A percentile compares a stretch with the other conserved stretches of the same genome.
Conservation (phyloP, 2,888 invertebrate species). For the Odontocerum albicorne region DNA sequence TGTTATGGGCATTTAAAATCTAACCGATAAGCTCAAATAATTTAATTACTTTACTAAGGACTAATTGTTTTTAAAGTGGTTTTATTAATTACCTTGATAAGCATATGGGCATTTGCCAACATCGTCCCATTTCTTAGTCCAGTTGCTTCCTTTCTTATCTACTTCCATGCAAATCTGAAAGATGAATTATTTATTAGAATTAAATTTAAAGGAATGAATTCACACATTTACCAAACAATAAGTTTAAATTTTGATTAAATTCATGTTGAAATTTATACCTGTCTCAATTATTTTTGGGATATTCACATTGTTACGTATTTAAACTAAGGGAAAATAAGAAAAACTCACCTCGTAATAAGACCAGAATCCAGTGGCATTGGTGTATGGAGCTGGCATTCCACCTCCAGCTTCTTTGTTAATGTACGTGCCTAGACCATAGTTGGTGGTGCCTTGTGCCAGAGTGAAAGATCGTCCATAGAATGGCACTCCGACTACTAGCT, state of each 20-base stretch:
- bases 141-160: conserved; percentile 67
- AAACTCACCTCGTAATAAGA: conserved; percentile 77
- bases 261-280: no score
- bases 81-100: conserved; percentile 64
- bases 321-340: no score
- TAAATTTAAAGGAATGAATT: neutral
- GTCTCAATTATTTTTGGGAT: no score
- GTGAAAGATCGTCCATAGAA: conserved; percentile 89
- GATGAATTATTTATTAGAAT: no score
- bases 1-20: no score
- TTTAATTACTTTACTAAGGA: no score
- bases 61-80: no score
- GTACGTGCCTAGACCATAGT: conserved; percentile 81
- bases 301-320: no score
- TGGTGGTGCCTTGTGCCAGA: conserved; percentile 77
- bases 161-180: conserved; percentile 76
- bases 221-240: neutral
- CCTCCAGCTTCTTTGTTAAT: conserved; percentile 91
- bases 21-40: no score
- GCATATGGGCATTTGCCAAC: conserved; percentile 82
- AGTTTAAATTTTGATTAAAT: neutral
- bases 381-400: conserved; percentile 82
- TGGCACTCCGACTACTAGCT: conserved; percentile 85
- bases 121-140: conserved; percentile 85
- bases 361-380: conserved; percentile 84